Conservation (phyloP, 2,888 invertebrate genomes). For the Tenthredo distinguenda region DNA sequence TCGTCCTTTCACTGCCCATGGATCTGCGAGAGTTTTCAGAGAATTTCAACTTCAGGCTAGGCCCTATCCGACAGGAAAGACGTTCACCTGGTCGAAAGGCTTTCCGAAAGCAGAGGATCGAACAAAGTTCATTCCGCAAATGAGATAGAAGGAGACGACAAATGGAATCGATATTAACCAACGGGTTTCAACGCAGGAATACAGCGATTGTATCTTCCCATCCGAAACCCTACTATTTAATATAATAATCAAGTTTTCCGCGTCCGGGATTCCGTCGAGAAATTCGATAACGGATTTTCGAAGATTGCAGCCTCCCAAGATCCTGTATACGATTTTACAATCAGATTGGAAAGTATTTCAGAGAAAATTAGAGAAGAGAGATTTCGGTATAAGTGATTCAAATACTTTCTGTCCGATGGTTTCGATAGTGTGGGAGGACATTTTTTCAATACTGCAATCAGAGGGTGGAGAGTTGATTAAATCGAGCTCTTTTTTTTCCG, state of each 20-base stretch:
- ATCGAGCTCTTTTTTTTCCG: not conserved
- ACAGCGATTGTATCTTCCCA: not conserved
- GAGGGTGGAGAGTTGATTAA: not conserved
- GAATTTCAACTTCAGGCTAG: constrained; percentile 5
- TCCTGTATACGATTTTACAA: not conserved
- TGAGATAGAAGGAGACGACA: constrained; percentile 11
- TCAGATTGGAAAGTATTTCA: not conserved
- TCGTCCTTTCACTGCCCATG: not conserved
- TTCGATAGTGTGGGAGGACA: not conserved
- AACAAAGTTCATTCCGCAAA: not conserved
- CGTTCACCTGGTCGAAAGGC: not conserved
- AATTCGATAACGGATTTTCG: not conserved
- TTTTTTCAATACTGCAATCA: not conserved
- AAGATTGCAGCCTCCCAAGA: not conserved
- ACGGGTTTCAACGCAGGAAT: constrained; percentile 5
- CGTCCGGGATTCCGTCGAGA: not conserved
- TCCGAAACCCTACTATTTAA: not conserved
- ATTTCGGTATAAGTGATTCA: not conserved
- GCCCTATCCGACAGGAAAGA: not conserved
- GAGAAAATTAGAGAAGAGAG: not conserved
- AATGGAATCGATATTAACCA: constrained; percentile 32
- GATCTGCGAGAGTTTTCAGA: not conserved
- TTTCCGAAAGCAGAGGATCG: not conserved
- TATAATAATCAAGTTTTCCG: not conserved
- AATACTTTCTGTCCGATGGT: not conserved